phyloP scores from a whole-genome alignment of 1,140 invertebrate genomes.

The Mycetomoellerius zeteki region DNA sequence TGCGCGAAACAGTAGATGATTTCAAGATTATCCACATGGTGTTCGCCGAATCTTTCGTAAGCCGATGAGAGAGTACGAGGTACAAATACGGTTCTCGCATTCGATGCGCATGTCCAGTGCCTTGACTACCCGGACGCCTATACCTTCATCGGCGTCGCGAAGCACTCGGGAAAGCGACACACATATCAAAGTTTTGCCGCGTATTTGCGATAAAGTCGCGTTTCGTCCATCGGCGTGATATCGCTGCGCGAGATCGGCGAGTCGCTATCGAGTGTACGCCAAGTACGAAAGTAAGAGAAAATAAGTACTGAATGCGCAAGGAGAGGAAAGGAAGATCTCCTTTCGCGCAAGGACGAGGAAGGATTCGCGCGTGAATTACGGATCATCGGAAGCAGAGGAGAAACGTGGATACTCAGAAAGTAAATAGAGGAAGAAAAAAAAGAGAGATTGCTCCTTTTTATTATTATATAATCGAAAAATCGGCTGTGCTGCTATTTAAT shows the following conservation, averaged over 20 bases:
- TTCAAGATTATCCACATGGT: not conserved
- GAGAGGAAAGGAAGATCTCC: not conserved
- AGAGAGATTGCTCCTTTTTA: not conserved
- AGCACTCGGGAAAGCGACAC: conserved; percentile 65
- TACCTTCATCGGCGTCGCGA: conserved; percentile 71
- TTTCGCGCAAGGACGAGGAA: not conserved
- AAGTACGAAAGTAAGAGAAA: conserved; percentile 33
- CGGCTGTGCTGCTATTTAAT: conserved; percentile 47
- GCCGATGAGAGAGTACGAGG: conserved; percentile 28
- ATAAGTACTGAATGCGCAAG: conserved; percentile 11
- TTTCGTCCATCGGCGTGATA: conserved; percentile 10
- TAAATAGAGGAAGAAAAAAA: not conserved
- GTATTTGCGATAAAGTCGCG: conserved; percentile 55
- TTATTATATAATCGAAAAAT: conserved; percentile 38
- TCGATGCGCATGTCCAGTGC: conserved; percentile 83
- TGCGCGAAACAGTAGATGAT: not conserved
- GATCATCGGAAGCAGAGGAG: not conserved
- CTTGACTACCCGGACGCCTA: conserved; percentile 83
- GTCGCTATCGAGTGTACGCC: conserved; percentile 19
- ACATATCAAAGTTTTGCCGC: conserved; percentile 78
- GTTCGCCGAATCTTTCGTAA: conserved; percentile 22
- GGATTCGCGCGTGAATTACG: not conserved
- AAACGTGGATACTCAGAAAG: not conserved
- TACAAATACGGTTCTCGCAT: conserved; percentile 26
- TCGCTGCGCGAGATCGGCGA: conserved; percentile 48